Base-by-base conservation (phyloP, 2,113 vertebrate species). In the Tonatia bakeri region DNA sequence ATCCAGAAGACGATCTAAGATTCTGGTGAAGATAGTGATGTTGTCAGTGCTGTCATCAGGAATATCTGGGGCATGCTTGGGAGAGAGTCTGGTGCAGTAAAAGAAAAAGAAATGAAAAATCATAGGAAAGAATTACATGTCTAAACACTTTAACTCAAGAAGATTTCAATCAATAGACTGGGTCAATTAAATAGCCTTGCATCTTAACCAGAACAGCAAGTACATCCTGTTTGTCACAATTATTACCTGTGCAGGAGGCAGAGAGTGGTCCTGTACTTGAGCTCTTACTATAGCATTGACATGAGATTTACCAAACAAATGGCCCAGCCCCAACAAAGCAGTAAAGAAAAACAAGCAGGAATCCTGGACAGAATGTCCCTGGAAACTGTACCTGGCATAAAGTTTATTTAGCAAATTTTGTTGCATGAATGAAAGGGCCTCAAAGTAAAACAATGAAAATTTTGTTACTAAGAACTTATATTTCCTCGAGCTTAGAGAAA, bases 21-120 rank as follows among this genome's bases (percentile, higher is more conserved):
- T 99, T 90, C 99, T 98, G 14, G 99, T 99, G 96, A 99, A 99
- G 95, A 99, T 99, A 89, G 99, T 99, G 98, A 99, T 99, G 98
- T 99, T 99, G 97, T 99, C 99, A 82, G 98, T 99, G 96, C 99
- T 99, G 97, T 99, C 99, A 79, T 99, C 99, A 0, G 98, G 98
- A 0, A 98, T 98, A 0, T 98, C 98, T 0, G 98, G 98, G 54
- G 98, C 98, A 2, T 99, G 99, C 92, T 99, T 99, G 86, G 98
- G 98, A 73, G 98, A 98, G 31, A 99, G 98, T 75, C 99, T 99
- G 96, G 28, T 43, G 22, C 10, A 47, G 76, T 0, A 1, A 0
- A 40, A 47, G 13, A 2, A 4, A 31, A 56, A 17, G 1, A 47
- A 31, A 59, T 31, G 54, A 1, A 65, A 67, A 5, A 31, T 72